Percentiles rank a stretch among this genome's conserved stretches.
Conservation (phyloP, 2,888 invertebrate species). For the Rhagonycha fulva region DNA sequence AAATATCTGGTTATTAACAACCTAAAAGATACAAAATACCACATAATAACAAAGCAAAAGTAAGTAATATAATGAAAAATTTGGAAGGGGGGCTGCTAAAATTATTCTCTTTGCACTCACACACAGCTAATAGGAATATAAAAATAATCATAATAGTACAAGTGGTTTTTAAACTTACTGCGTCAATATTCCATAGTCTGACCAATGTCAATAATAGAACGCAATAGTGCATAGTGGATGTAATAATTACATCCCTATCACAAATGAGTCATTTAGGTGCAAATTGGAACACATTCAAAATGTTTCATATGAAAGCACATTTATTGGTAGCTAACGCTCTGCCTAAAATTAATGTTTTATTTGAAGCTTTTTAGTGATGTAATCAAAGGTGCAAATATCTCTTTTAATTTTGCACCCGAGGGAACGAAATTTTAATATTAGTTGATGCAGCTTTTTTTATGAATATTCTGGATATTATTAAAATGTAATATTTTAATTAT, state of each 20-base stretch:
- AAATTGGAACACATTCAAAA: background rate
- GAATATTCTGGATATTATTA: too few relatives aligned
- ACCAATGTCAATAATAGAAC: background rate
- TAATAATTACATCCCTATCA: background rate
- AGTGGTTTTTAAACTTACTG: background rate
- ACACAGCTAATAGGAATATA: background rate
- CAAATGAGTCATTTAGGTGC: background rate
- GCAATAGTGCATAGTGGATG: background rate
- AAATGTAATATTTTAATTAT: background rate
- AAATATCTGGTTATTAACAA: constrained; percentile 1
- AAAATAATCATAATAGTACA: background rate
- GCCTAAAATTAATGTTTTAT: background rate
- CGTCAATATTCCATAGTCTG: background rate
- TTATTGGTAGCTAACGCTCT: background rate
- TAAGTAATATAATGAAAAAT: too few relatives aligned
- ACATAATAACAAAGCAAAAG: background rate
- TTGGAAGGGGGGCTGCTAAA: too few relatives aligned
- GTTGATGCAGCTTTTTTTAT: too few relatives aligned
- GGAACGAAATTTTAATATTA: background rate
- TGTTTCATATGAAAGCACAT: background rate
- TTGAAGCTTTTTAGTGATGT: background rate
- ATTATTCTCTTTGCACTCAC: too few relatives aligned
- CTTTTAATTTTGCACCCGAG: background rate
- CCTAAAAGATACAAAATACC: background rate
- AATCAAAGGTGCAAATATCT: background rate